A percentile compares a stretch with the other conserved stretches of the same genome.
Evolutionary conservation across 2,797 vertebrate species (phyloP).

Genomic region (Coregonus suidteri): DNA sequence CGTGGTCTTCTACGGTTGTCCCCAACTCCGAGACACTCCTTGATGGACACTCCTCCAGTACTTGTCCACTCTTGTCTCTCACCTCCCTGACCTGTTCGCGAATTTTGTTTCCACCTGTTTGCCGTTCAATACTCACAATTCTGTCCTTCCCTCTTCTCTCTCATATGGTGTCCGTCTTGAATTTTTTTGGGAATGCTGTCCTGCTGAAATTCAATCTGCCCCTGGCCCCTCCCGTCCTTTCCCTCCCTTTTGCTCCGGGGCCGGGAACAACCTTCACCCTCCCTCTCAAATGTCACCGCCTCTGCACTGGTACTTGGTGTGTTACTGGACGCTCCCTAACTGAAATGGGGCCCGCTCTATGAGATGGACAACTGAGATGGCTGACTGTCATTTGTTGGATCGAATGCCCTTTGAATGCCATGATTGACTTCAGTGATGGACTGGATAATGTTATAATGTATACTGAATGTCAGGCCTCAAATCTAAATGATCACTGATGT

Average conservation of each 20-base stretch:
- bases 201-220: constrained; percentile 71
- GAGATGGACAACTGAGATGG: background rate
- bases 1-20: background rate
- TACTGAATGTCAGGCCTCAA: background rate
- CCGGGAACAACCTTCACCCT: constrained; percentile 67
- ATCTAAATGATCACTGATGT: background rate
- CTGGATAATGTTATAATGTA: background rate
- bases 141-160: constrained; percentile 42
- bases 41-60: constrained; percentile 13
- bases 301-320: background rate
- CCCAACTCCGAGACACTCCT: background rate
- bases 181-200: constrained; percentile 70
- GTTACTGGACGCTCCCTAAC: background rate
- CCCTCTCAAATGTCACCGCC: constrained; percentile 67
- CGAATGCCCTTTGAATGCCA: background rate
- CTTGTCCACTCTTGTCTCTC: background rate
- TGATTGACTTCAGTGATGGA: background rate
- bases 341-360: background rate
- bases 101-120: constrained; percentile 42
- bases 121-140: constrained; percentile 43
- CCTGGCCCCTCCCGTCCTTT: constrained; percentile 30
- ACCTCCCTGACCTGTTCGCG: constrained; percentile 13
- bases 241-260: constrained; percentile 60
- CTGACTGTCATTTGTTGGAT: background rate
- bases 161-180: constrained; percentile 57